Conservation (phyloP, 2,113 vertebrate species). For the Nannospalax galili region DNA sequence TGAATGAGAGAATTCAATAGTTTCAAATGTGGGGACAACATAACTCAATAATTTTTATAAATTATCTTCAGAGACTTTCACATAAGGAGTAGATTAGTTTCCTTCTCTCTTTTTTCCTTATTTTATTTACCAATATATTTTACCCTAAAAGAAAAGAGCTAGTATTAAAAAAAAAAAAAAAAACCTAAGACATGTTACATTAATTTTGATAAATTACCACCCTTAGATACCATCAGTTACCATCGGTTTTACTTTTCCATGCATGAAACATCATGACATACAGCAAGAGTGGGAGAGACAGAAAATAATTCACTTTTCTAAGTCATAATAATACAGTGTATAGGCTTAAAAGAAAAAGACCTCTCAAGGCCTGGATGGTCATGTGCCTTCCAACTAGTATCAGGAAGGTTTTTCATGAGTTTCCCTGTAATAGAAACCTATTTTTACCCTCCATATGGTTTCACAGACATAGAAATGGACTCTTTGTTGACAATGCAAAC, state of each 20-base stretch:
- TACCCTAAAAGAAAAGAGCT: slow-evolving; percentile 27
- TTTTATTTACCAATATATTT: slow-evolving; percentile 22
- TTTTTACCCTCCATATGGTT: not conserved
- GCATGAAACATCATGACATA: not conserved
- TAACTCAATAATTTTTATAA: not conserved
- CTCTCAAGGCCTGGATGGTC: not conserved
- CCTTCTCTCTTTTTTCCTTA: slow-evolving; percentile 35
- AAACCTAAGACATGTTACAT: not conserved
- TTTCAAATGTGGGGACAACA: not conserved
- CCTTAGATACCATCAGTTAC: slow-evolving; percentile 5
- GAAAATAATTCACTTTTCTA: not conserved
- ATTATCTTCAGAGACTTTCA: slow-evolving; percentile 46
- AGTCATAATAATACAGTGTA: not conserved
- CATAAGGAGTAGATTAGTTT: not conserved
- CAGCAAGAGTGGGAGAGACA: not conserved
- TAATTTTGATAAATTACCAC: slow-evolving; percentile 25
- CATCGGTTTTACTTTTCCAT: not conserved
- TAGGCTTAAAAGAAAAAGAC: not conserved
- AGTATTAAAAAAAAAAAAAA: too few species aligned
- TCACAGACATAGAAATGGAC: not conserved
- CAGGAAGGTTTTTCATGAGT: not conserved
- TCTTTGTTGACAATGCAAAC: not conserved
- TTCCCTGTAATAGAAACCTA: not conserved
- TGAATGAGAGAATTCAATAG: slow-evolving; percentile 40
- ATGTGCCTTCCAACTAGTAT: not conserved